Conservation (phyloP, 2,888 invertebrate genomes). For the Homarus gammarus region DNA sequence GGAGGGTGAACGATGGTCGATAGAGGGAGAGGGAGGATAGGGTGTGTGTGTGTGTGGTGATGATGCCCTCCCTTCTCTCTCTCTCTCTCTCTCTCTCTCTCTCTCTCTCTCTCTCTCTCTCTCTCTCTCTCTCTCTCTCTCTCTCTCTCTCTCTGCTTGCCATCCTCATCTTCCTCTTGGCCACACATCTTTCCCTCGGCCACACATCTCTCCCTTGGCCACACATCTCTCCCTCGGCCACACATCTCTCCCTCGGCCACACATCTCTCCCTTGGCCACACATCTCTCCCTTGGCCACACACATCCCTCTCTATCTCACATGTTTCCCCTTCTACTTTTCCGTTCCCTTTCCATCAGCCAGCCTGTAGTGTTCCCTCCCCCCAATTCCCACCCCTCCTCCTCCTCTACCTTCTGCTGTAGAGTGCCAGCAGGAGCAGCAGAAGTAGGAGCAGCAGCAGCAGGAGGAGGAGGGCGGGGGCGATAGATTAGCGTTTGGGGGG, state of each 20-base stretch:
- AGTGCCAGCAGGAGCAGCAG: too few species aligned
- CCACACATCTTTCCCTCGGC: neutral
- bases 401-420: neutral
- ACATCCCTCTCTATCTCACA: neutral
- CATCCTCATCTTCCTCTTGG: slow-evolving; percentile 10
- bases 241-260: neutral
- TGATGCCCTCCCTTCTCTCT: slow-evolving; percentile 30
- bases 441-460: neutral
- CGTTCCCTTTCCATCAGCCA: neutral
- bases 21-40: neutral
- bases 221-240: neutral
- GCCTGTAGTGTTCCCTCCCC: neutral
- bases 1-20: neutral
- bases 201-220: neutral
- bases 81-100: slow-evolving; percentile 63
- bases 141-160: slow-evolving; percentile 17
- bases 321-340: neutral
- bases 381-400: neutral
- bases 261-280: neutral
- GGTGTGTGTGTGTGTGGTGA: neutral
- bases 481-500: neutral
- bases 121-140: slow-evolving; percentile 46
- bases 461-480: neutral
- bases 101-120: slow-evolving; percentile 50
- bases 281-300: neutral